Evolutionary conservation across 2,113 vertebrate genomes (phyloP).

Genomic region (Chionodraco myersi): DNA sequence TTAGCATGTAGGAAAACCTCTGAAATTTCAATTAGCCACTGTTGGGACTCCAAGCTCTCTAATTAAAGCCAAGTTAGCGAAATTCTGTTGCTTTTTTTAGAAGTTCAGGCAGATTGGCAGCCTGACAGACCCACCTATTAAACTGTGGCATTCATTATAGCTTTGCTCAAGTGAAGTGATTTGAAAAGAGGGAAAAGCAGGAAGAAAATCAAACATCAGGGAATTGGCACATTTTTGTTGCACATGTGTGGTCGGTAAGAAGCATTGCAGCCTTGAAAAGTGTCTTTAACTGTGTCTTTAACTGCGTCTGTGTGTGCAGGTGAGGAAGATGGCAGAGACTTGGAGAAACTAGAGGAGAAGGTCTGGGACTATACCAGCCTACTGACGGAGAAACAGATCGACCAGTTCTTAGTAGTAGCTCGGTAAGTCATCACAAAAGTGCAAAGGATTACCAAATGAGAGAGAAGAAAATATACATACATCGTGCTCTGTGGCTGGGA

Average conservation of each 20-base stretch:
- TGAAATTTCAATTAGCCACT: slow-evolving; percentile 56
- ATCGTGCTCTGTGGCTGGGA: neutral
- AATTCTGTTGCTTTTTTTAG: slow-evolving; percentile 49
- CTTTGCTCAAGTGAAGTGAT: slow-evolving; percentile 6
- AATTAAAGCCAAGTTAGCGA: slow-evolving; percentile 65
- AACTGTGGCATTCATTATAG: slow-evolving; percentile 45
- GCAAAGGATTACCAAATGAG: neutral
- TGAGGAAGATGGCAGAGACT: slow-evolving; percentile 91
- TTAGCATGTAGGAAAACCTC: slow-evolving; percentile 58
- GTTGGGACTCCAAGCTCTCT: slow-evolving; percentile 41
- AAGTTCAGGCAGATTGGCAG: slow-evolving; percentile 41
- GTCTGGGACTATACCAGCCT: slow-evolving; percentile 94
- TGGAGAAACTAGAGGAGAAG: slow-evolving; percentile 94
- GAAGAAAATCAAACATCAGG: neutral
- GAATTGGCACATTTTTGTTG: neutral
- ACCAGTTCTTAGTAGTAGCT: slow-evolving; percentile 98
- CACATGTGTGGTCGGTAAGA: neutral
- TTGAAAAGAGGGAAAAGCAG: neutral
- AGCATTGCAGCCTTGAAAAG: neutral
- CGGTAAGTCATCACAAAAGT: slow-evolving; percentile 84
- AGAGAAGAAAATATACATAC: neutral
- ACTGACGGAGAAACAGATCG: slow-evolving; percentile 95
- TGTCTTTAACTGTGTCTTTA: neutral
- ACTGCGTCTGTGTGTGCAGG: slow-evolving; percentile 72
- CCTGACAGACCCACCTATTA: slow-evolving; percentile 36